These are phyloP conservation scores for Pterostichus niger DNA, from an alignment of 2,888 invertebrate species.

Conservation along the genomic window DNA sequence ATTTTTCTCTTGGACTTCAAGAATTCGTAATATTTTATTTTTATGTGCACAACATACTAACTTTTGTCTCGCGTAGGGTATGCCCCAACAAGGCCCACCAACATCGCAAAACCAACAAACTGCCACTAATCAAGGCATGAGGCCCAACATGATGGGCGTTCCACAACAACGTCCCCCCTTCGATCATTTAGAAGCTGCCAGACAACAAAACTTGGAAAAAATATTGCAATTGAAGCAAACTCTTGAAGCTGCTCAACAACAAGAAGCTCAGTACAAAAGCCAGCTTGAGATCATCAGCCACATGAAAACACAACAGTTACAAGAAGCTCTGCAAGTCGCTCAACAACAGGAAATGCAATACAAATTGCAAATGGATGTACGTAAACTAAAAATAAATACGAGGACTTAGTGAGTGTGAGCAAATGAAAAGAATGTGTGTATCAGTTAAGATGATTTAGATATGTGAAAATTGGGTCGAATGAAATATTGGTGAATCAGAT, in stretches of 20 bases:
- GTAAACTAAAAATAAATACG: background rate
- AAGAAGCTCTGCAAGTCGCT: conserved; percentile 85
- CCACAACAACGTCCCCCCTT: conserved; percentile 74
- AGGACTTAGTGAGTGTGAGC: background rate
- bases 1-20: no score
- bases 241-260: conserved; percentile 88
- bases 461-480: no score
- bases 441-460: no score
- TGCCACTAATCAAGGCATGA: conserved; percentile 60
- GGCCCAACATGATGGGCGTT: conserved; percentile 73
- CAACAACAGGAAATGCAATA: conserved; percentile 91
- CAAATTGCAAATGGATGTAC: conserved; percentile 85
- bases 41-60: no score
- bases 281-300: conserved; percentile 87
- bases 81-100: conserved; percentile 59
- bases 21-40: background rate
- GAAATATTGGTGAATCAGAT: no score
- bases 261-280: conserved; percentile 88
- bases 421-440: no score
- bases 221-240: conserved; percentile 88
- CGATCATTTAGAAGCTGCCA: conserved; percentile 84
- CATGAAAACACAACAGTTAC: conserved; percentile 80
- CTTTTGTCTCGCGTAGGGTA: conserved; percentile 25
- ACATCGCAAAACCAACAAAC: conserved; percentile 64
- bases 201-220: conserved; percentile 89